A percentile compares a stretch with the other conserved stretches of the same genome.
Conservation (phyloP, 92 coral and sea anemone species). For the Paramuricea clavata region DNA sequence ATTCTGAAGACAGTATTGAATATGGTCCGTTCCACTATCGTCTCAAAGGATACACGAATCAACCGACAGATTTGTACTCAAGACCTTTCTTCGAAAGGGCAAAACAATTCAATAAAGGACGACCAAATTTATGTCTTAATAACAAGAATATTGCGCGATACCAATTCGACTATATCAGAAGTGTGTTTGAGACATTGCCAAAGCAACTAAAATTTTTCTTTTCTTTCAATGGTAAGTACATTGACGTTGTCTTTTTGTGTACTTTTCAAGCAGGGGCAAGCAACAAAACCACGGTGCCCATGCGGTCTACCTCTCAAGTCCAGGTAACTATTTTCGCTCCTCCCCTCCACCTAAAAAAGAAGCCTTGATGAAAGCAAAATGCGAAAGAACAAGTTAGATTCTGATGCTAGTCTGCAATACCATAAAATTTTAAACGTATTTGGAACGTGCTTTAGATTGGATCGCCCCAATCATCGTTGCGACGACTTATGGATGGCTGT, state of each 20-base stretch:
- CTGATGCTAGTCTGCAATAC: constrained; percentile 51
- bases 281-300: too few relatives aligned
- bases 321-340: too few relatives aligned
- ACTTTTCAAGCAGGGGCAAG: too few relatives aligned
- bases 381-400: constrained; percentile 48
- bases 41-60: constrained; percentile 33
- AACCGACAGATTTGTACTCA: constrained; percentile 53
- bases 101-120: constrained; percentile 5
- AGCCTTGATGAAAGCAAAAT: too few relatives aligned
- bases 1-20: constrained; percentile 68
- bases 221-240: constrained; percentile 37
- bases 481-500: too few relatives aligned
- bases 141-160: constrained; percentile 53
- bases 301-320: too few relatives aligned
- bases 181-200: constrained; percentile 61
- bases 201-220: constrained; percentile 64
- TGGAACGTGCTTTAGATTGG: too few relatives aligned
- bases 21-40: constrained; percentile 51
- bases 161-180: constrained; percentile 57
- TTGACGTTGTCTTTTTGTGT: too few relatives aligned
- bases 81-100: constrained; percentile 56
- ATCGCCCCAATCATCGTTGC: too few relatives aligned
- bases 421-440: background rate
- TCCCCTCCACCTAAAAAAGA: too few relatives aligned
- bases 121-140: constrained; percentile 57